Evolutionary conservation across 2,797 vertebrate species (phyloP), one percentile per base, ranked within the genome.

Genomic region (Pangasius macronema): DNA sequence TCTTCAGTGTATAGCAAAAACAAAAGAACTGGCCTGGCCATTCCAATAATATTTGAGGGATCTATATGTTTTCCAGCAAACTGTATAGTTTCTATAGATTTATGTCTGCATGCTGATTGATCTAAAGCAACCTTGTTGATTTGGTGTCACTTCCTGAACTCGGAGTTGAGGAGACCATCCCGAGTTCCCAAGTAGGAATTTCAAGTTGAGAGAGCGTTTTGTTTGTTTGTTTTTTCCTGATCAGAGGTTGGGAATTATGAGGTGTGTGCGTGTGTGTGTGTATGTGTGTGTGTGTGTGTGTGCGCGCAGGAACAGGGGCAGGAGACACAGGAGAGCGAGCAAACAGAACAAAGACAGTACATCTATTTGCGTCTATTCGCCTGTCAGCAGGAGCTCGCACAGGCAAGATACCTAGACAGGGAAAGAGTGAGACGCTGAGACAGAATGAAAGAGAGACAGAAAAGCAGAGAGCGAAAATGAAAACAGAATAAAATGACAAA

Each of bases 331-430:
- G 67, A 88, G 14, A 87, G 73, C 84, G 20, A 2, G 68, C 85
- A 91, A 87, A 80, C 86, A 73, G 82, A 80, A 65, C 53, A 83
- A 76, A 84, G n/a, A 76, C n/a, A 61, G 14, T 59, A 72, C 36
- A 36, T n/a, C 36, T 80, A 68, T 83, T 8, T 18, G 53, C 65
- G 55, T 73, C 51, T 57, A 24, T 30, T 85, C 85, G 22, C 53
- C 63, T 61, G 67, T 11, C 87, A 77, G 61, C 59, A 82, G 84
- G n/a, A 86, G 70, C 61, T 79, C 72, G 8, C 53, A 87, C 68
- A 89, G 68, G 86, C 87, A 36, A 63, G 75, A 80, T 63, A 61
- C 33, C 49, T 49, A 67, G 80, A 84, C 46, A 61, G 55, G 9
- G 77, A 83, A 61, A 85, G 87, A 30, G 36, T n/a, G 53, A 68